Conservation (phyloP, 2,888 invertebrate species). For the Lasioglossum villosulum region DNA sequence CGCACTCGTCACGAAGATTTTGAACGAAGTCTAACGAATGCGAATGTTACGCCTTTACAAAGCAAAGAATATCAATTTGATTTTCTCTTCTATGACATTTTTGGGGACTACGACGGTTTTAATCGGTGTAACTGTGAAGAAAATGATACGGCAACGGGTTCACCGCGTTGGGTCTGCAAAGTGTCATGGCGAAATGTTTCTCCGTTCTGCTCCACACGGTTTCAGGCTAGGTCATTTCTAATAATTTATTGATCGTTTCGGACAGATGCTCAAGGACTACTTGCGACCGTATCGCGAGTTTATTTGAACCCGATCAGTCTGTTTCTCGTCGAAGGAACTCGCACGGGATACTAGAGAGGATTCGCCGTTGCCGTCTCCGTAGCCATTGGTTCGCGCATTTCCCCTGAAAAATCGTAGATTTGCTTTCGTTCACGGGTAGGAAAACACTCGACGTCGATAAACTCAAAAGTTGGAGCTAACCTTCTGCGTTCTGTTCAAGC, state of each 20-base stretch:
- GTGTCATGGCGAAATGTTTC: neutral
- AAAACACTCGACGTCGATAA: slow-evolving; percentile 19
- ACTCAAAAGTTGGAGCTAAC: slow-evolving; percentile 11
- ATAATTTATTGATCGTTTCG: neutral
- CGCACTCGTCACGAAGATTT: too few species aligned
- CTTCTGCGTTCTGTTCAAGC: slow-evolving; percentile 41
- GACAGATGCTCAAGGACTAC: slow-evolving; percentile 36
- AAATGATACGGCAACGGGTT: too few species aligned
- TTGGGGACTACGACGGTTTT: too few species aligned
- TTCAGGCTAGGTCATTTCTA: neutral
- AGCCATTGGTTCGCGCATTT: slow-evolving; percentile 1
- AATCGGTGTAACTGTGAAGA: too few species aligned
- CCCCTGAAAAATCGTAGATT: slow-evolving; percentile 21
- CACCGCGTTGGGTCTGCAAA: too few species aligned
- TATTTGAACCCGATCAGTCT: slow-evolving; percentile 50
- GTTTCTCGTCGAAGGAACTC: slow-evolving; percentile 41
- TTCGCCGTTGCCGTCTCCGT: neutral
- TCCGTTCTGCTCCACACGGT: neutral
- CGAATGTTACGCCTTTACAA: too few species aligned
- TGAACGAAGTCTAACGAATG: too few species aligned
- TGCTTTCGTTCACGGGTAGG: slow-evolving; percentile 33
- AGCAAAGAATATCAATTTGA: too few species aligned
- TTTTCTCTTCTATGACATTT: too few species aligned
- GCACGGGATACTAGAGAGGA: neutral
- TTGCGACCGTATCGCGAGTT: slow-evolving; percentile 46